phyloP scores from a whole-genome alignment of 2,888 invertebrate genomes.

The Drosophila nigricruria region DNA sequence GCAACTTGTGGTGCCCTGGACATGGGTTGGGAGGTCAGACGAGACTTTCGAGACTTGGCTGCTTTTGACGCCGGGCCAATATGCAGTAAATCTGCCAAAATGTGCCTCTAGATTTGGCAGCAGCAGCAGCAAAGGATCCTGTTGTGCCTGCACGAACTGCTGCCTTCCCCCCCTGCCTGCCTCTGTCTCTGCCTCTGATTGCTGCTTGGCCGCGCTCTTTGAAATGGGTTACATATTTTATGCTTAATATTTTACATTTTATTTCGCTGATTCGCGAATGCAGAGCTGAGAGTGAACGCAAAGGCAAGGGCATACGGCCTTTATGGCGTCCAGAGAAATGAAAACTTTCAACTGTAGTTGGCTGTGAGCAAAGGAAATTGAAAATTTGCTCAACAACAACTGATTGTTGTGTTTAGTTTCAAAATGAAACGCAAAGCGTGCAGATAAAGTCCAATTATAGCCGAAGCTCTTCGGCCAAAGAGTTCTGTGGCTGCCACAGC shows the following conservation, averaged over 20 bases:
- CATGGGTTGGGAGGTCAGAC: conserved; percentile 26
- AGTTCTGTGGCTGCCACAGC: neutral
- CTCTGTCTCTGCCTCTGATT: neutral
- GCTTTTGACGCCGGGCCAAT: conserved; percentile 85
- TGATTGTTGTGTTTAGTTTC: conserved; percentile 56
- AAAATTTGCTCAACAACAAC: conserved; percentile 49
- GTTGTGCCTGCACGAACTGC: conserved; percentile 1
- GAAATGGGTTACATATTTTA: conserved; percentile 83
- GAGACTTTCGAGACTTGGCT: conserved; percentile 67
- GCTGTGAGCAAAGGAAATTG: conserved; percentile 47
- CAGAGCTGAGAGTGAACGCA: conserved; percentile 23
- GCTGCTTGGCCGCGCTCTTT: conserved; percentile 36
- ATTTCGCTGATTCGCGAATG: conserved; percentile 60
- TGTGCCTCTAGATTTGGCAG: conserved; percentile 80
- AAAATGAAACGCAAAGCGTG: conserved; percentile 43
- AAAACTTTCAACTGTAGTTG: conserved; percentile 45
- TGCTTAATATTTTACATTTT: conserved; percentile 82
- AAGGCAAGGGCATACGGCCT: conserved; percentile 27
- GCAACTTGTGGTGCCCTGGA: conserved; percentile 6
- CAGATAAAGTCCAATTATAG: conserved; percentile 39
- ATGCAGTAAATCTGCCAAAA: conserved; percentile 85
- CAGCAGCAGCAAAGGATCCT: conserved; percentile 27
- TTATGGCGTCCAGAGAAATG: conserved; percentile 46
- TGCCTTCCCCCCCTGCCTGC: neutral
- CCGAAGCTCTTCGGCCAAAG: conserved; percentile 8